Base-by-base conservation (phyloP, 2,113 vertebrate species). In the Apodemus speciosus region DNA sequence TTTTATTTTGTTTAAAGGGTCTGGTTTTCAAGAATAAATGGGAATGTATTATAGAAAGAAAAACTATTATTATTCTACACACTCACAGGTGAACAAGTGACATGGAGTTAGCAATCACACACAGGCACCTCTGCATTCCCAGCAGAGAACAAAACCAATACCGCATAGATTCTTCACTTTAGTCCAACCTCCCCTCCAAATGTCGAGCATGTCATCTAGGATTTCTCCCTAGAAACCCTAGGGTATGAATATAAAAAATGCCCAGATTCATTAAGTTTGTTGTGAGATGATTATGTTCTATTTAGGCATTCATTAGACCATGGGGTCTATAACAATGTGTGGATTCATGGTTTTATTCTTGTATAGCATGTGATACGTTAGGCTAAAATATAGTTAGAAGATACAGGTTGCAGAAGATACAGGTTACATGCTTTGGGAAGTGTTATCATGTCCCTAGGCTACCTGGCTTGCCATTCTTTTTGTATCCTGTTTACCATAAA, bases 1-100 rank as follows among this genome's bases (percentile, higher is more conserved):
- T 94, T 93, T 90, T 76, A 83, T 81, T 77, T 88, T 90, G 3
- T n/a, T 95, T 14, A 94, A 92, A 95, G 53, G 58, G 0, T 43
- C 68, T 79, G 1, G 13, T 86, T 87, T 91, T 69, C 9, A 89
- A 86, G 15, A 68, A 2, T 25, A 71, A 95, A n/a, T 15, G 30
- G 32, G 94, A 4, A 4, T 58, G 0, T 15, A 66, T 4, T 32
- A 35, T 4, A 73, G 9, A 21, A 58, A 43, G 35, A 9, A 46
- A 25, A 90, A 79, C 60, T 9, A 84, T 88, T 0, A 2, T 62
- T 32, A 92, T n/a, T 85, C 20, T 76, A 84, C 68, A 56, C 25
- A 9, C 4, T 88, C 4, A 91, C 0, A 89, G 56, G 9, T 3
- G 87, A 1, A 76, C 6, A 3, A 20, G 51, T 66, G 43, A 10